Conservation (phyloP, 2,797 vertebrate genomes). For the Decapterus maruadsi region DNA sequence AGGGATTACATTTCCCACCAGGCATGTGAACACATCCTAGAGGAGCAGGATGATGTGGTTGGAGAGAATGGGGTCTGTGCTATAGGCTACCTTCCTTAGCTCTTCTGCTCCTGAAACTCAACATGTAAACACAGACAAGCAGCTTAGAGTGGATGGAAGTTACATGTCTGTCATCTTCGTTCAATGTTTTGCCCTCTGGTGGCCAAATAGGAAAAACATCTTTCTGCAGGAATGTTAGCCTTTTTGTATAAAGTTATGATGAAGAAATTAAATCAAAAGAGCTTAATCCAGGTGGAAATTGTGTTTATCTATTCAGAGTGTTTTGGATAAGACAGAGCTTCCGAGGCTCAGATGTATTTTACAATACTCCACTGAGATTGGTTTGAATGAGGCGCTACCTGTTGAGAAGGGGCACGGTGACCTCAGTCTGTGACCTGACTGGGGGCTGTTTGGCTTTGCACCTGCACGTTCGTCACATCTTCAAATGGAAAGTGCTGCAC, state of each 20-base stretch:
- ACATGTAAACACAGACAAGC: not conserved
- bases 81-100: not conserved
- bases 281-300: not conserved
- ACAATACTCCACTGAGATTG: not conserved
- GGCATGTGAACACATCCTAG: slow-evolving; percentile 2
- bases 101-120: not conserved
- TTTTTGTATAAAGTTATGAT: not conserved
- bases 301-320: not conserved
- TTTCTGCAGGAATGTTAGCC: not conserved
- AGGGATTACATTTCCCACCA: slow-evolving; percentile 40
- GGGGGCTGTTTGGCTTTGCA: slow-evolving; percentile 33
- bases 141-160: not conserved
- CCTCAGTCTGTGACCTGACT: slow-evolving; percentile 16
- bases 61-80: not conserved
- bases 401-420: not conserved
- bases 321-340: not conserved
- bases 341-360: not conserved
- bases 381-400: slow-evolving; percentile 20
- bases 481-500: slow-evolving; percentile 30
- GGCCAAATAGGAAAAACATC: slow-evolving; percentile 6
- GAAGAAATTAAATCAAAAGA: not conserved
- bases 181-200: not conserved
- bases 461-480: slow-evolving; percentile 39
- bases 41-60: slow-evolving; percentile 5
- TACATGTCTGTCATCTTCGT: not conserved